A percentile compares a stretch with the other conserved stretches of the same genome.
These are phyloP conservation scores for Pogona vitticeps DNA, from an alignment of 2,113 vertebrate species.

Conservation along the genomic window DNA sequence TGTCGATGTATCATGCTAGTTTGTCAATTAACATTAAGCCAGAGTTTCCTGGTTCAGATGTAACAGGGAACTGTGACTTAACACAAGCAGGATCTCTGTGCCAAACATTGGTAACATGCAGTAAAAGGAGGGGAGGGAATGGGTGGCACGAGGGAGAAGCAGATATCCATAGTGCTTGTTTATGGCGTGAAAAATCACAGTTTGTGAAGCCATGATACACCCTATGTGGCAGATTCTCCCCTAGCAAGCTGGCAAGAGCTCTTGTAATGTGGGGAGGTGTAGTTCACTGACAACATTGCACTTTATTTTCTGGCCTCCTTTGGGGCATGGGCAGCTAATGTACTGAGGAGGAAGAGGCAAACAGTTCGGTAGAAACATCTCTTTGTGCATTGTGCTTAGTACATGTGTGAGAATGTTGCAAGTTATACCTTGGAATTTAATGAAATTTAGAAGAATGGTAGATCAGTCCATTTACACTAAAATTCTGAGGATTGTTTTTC, in stretches of 20 bases:
- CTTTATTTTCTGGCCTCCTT: too few species aligned
- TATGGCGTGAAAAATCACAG: neutral
- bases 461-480: slow-evolving; percentile 17
- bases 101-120: neutral
- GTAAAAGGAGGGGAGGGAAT: neutral
- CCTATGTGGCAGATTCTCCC: too few species aligned
- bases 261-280: too few species aligned
- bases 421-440: neutral
- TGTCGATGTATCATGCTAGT: neutral
- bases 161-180: neutral
- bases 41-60: neutral
- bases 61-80: neutral
- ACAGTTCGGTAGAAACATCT: slow-evolving; percentile 2
- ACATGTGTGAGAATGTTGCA: neutral
- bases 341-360: neutral
- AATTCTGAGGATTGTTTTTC: slow-evolving; percentile 47
- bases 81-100: neutral
- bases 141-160: neutral
- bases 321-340: neutral
- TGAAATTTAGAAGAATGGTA: slow-evolving; percentile 2
- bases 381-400: neutral
- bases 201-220: neutral
- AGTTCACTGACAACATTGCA: too few species aligned
- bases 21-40: neutral
- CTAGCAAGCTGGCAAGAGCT: too few species aligned